A percentile compares a stretch with the other conserved stretches of the same genome.
These are phyloP conservation scores for Lomographa bimaculata DNA, from an alignment of 2,888 invertebrate genomes.

Conservation along the genomic window DNA sequence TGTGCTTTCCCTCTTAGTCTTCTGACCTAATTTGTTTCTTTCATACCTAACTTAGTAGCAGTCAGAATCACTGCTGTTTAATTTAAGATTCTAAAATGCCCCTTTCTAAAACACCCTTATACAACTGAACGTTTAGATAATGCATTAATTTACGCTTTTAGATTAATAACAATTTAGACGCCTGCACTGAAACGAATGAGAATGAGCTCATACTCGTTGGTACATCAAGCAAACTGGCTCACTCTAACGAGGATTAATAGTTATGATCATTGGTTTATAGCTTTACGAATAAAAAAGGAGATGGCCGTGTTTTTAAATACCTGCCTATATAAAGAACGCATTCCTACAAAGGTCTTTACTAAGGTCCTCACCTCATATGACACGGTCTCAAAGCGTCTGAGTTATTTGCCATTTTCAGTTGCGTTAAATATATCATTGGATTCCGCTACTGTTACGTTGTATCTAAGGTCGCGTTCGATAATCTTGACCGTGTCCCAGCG, in stretches of 20 bases:
- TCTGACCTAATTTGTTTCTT: too few species aligned
- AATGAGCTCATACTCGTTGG: slow-evolving; percentile 22
- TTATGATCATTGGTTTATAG: slow-evolving; percentile 22
- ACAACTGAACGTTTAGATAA: too few species aligned
- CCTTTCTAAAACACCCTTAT: too few species aligned
- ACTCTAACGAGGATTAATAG: slow-evolving; percentile 24
- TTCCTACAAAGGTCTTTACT: slow-evolving; percentile 27
- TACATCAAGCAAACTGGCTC: slow-evolving; percentile 18
- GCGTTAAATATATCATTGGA: slow-evolving; percentile 53
- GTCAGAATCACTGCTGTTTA: too few species aligned
- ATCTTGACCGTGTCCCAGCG: slow-evolving; percentile 65
- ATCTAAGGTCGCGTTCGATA: slow-evolving; percentile 63
- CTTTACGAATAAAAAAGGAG: slow-evolving; percentile 16
- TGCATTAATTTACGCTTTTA: slow-evolving; percentile 3
- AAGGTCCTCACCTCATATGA: slow-evolving; percentile 26
- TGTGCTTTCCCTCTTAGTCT: too few species aligned
- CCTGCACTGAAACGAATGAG: slow-evolving; percentile 23
- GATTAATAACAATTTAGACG: slow-evolving; percentile 14
- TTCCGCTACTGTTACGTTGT: slow-evolving; percentile 52
- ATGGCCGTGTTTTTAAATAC: slow-evolving; percentile 27
- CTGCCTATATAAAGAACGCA: slow-evolving; percentile 28
- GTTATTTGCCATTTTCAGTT: slow-evolving; percentile 41
- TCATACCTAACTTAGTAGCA: too few species aligned
- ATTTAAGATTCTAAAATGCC: too few species aligned
- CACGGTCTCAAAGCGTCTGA: slow-evolving; percentile 12